Conservation (phyloP, 2,888 invertebrate species). For the Agrochola lychnidis region DNA sequence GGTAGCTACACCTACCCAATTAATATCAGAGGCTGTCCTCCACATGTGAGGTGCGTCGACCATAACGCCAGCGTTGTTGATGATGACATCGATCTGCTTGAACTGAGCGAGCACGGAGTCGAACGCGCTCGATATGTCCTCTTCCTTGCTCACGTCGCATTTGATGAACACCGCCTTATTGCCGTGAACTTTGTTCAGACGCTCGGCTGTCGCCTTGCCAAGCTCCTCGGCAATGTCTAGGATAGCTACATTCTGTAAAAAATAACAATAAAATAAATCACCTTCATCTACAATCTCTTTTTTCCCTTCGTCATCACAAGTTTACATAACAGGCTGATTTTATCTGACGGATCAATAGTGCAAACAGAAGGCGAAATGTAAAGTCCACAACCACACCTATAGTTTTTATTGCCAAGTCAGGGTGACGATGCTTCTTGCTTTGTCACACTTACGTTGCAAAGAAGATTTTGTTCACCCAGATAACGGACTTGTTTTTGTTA, state of each 20-base stretch:
- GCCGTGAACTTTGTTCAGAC: slow-evolving; percentile 68
- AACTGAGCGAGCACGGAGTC: slow-evolving; percentile 68
- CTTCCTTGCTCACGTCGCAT: slow-evolving; percentile 76
- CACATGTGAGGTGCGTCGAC: slow-evolving; percentile 70
- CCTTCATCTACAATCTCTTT: too few relatives aligned
- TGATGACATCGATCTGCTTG: slow-evolving; percentile 73
- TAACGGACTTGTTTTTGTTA: not conserved
- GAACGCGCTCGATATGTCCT: slow-evolving; percentile 69
- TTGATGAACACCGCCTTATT: slow-evolving; percentile 72
- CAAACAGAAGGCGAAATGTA: not conserved
- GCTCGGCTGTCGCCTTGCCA: slow-evolving; percentile 68
- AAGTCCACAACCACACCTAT: not conserved
- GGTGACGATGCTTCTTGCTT: not conserved
- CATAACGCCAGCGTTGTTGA: slow-evolving; percentile 80
- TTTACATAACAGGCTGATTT: not conserved
- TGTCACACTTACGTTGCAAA: slow-evolving; percentile 10
- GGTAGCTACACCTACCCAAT: slow-evolving; percentile 69
- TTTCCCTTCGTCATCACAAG: not conserved
- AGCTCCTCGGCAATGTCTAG: slow-evolving; percentile 72
- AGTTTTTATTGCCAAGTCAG: not conserved
- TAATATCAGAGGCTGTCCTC: slow-evolving; percentile 75
- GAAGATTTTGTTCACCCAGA: not conserved
- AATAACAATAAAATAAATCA: not conserved
- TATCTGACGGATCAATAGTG: too few relatives aligned
- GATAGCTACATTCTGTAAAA: slow-evolving; percentile 68